Conservation (phyloP, 2,888 invertebrate genomes). For the Agriopis aurantiaria region DNA sequence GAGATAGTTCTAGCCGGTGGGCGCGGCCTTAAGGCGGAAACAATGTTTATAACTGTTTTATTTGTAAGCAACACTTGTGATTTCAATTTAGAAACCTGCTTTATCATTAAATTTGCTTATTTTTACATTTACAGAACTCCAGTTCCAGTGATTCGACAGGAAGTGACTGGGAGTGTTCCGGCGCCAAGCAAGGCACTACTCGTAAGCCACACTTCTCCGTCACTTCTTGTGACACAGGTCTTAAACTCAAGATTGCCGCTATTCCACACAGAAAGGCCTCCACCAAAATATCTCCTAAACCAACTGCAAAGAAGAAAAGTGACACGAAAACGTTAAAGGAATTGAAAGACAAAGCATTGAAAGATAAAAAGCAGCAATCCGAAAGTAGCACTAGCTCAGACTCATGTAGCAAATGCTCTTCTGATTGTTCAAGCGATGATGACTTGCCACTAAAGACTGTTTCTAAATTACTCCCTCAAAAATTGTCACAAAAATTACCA, state of each 20-base stretch:
- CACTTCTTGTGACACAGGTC: constrained; percentile 87
- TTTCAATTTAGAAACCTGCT: not conserved
- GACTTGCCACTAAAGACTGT: constrained; percentile 78
- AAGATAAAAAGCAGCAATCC: constrained; percentile 68
- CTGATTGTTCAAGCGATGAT: constrained; percentile 80
- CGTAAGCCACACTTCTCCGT: constrained; percentile 87
- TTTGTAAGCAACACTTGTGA: no score
- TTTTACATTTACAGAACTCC: constrained; percentile 71
- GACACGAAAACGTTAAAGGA: constrained; percentile 57
- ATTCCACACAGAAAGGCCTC: constrained; percentile 81
- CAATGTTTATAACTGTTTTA: no score
- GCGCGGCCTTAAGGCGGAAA: no score
- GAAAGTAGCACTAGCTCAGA: constrained; percentile 82
- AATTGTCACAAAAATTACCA: constrained; percentile 63
- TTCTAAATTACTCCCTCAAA: constrained; percentile 70
- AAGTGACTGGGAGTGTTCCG: constrained; percentile 79
- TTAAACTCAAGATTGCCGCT: constrained; percentile 88
- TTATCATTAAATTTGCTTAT: not conserved
- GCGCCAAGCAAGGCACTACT: constrained; percentile 66
- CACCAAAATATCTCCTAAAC: constrained; percentile 70
- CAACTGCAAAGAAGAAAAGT: constrained; percentile 72
- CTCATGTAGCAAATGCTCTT: constrained; percentile 82
- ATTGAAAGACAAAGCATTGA: constrained; percentile 55
- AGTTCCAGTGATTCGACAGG: constrained; percentile 75
- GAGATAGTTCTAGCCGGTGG: no score